These are phyloP conservation scores for Macropus fuliginosus DNA, from an alignment of 2,797 vertebrate genomes.

Conservation along the genomic window DNA sequence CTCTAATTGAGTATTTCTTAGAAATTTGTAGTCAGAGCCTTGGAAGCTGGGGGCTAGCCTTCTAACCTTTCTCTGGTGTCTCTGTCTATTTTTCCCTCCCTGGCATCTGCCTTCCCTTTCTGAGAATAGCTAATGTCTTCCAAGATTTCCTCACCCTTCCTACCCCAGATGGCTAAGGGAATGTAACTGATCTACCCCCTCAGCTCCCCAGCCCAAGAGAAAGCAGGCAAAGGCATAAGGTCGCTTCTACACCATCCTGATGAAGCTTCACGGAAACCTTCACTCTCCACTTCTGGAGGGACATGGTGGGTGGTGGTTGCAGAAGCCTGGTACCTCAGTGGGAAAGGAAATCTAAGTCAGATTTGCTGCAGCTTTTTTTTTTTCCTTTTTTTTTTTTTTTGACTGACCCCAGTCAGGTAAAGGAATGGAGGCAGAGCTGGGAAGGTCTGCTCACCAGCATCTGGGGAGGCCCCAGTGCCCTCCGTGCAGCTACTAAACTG, in stretches of 20 bases:
- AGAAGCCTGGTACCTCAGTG: background rate
- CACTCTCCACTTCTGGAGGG: background rate
- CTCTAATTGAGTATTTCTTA: background rate
- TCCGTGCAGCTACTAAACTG: constrained; percentile 64
- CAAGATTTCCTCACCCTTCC: background rate
- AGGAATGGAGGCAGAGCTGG: background rate
- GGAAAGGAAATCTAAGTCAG: background rate
- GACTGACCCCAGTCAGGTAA: background rate
- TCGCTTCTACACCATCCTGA: background rate
- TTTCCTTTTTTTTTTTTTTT: background rate
- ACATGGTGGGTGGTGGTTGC: background rate
- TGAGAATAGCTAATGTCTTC: background rate
- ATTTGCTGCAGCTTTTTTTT: background rate
- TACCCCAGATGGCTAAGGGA: background rate
- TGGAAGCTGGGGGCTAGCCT: background rate
- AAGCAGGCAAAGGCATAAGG: background rate
- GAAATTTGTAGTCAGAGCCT: background rate
- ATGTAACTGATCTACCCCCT: background rate
- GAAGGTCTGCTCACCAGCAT: constrained; percentile 59
- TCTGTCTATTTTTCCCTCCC: background rate
- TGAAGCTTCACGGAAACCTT: background rate
- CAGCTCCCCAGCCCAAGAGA: background rate
- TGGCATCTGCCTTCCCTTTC: background rate
- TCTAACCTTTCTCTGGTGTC: background rate
- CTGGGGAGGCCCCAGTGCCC: constrained; percentile 65